phyloP scores from a whole-genome alignment of 2,888 invertebrate species.

The Liopterus haemorrhoidalis region DNA sequence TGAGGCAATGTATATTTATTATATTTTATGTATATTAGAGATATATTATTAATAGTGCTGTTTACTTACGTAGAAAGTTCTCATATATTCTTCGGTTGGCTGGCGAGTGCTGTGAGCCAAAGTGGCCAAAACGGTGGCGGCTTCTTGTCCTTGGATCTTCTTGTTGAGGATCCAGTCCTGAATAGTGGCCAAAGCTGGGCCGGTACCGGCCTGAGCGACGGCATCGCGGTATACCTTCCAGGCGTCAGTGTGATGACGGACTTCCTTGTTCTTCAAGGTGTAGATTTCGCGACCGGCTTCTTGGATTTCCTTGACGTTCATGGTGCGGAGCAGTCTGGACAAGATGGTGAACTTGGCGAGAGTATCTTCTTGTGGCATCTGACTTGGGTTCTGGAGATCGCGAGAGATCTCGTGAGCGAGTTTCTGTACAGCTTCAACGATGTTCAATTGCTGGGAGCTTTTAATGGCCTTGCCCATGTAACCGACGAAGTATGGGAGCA shows the following conservation, averaged over 20 bases:
- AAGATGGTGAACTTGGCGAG: constrained; percentile 61
- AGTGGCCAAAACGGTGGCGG: constrained; percentile 53
- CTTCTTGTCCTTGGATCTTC: constrained; percentile 53
- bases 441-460: constrained; percentile 29
- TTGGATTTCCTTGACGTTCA: constrained; percentile 57
- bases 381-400: constrained; percentile 54
- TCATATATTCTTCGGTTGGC: constrained; percentile 60
- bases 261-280: constrained; percentile 35
- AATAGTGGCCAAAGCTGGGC: constrained; percentile 58
- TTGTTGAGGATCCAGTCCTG: constrained; percentile 54
- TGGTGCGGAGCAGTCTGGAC: constrained; percentile 52
- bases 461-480: constrained; percentile 47
- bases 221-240: constrained; percentile 64
- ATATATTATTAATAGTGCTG: constrained; percentile 32
- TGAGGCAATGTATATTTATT: constrained; percentile 53
- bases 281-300: constrained; percentile 52
- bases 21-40: no score
- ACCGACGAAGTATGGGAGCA: constrained; percentile 48
- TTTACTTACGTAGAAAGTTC: constrained; percentile 55
- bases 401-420: constrained; percentile 54
- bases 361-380: constrained; percentile 53
- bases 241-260: constrained; percentile 44
- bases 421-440: constrained; percentile 38
- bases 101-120: constrained; percentile 52
- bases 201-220: constrained; percentile 61